A percentile compares a stretch with the other conserved stretches of the same genome.
phyloP scores from a whole-genome alignment of 2,888 invertebrate genomes.

The Mythimna lalbum region DNA sequence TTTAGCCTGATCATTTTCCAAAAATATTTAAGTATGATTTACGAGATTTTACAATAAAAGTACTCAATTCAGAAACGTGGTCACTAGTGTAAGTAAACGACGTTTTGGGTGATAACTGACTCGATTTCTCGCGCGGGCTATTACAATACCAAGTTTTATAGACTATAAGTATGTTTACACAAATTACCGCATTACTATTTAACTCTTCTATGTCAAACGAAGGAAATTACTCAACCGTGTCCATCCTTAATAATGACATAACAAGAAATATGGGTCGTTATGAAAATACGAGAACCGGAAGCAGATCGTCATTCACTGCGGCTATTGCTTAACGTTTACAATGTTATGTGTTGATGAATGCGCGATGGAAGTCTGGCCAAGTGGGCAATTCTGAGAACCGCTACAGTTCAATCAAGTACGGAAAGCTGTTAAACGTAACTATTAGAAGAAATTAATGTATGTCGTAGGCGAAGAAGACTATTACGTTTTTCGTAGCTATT shows the following conservation, averaged over 20 bases:
- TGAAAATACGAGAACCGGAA: conserved; percentile 65
- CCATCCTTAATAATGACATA: conserved; percentile 62
- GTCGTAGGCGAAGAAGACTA: neutral
- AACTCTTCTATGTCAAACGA: conserved; percentile 10
- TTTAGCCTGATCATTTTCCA: too few relatives aligned
- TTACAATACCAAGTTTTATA: neutral
- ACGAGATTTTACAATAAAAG: too few relatives aligned
- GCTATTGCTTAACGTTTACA: conserved; percentile 61
- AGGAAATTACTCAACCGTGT: conserved; percentile 59
- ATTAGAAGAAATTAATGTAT: conserved; percentile 35
- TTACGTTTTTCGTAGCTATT: too few relatives aligned
- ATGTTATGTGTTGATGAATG: conserved; percentile 65
- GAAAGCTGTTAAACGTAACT: conserved; percentile 68
- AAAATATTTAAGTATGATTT: too few relatives aligned
- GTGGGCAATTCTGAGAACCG: conserved; percentile 65
- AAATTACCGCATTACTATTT: conserved; percentile 4
- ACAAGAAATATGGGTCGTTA: conserved; percentile 61
- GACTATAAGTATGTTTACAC: neutral
- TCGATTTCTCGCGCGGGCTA: too few relatives aligned
- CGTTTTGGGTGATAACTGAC: too few relatives aligned
- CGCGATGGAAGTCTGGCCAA: conserved; percentile 50
- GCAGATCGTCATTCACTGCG: conserved; percentile 61
- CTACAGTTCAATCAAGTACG: conserved; percentile 56
- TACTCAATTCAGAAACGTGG: too few relatives aligned
- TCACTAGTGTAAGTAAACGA: too few relatives aligned